Evolutionary conservation across 1,140 invertebrate species (phyloP), one percentile per base, ranked within the genome.

Genomic region (Bombus difficillimus): DNA sequence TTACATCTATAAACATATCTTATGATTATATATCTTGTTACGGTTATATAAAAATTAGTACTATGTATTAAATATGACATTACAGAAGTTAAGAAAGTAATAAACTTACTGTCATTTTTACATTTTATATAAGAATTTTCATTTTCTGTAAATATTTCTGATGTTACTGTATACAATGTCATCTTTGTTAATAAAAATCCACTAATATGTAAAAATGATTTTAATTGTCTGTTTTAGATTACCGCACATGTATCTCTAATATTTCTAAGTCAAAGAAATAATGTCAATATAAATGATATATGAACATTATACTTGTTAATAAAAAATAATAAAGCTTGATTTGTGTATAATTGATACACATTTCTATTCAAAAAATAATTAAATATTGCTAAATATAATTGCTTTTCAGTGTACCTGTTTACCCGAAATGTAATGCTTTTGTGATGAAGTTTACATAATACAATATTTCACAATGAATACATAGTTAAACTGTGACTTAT

Each of bases 141-240:
- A 81, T 96, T 95, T 93, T 97, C 96, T 62, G 92, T 92, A 85
- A 96, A 96, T 89, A 97, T 95, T 94, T 97, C 96, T 25, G 96
- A 97, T 15, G 95, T 96, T 80, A 97, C 95, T 91, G 94, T 95
- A 78, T 92, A 89, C 39, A 87, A 90, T 73, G 91, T 83, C 85
- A 93, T 81, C 2, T 88, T 88, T 57, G 25, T 15, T 59, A 34
- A 82, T 32, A 76, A 81, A 83, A 84, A 34, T n/a, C 28, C 25
- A 43, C 18, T n/a, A 72, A 43, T 41, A 8, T 62, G 28, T 62
- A 41, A 22, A 37, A 73, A 68, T 37, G 43, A 41, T 72, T 72
- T 85, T 39, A 47, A 39, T 41, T 57, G 18, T 32, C 6, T 34
- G 28, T 41, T 73, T 57, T 57, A 34, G 13, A 68, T 53, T 41